Percentiles rank a stretch among this genome's conserved stretches.
These are phyloP conservation scores for Choloepus hoffmanni DNA, from an alignment of 2,113 vertebrate genomes.

Conservation along the genomic window DNA sequence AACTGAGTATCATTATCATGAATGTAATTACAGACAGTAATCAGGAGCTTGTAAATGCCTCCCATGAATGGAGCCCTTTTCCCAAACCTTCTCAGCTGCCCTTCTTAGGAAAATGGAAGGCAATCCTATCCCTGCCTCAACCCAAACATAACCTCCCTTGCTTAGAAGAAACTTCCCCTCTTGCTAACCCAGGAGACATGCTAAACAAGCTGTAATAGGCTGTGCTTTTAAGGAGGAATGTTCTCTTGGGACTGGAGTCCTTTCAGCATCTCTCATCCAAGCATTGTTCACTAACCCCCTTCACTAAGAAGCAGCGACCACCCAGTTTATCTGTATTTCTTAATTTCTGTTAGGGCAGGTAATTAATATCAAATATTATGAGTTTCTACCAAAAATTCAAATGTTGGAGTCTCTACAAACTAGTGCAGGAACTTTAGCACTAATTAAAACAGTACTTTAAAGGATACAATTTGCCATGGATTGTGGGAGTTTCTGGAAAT, in stretches of 20 bases:
- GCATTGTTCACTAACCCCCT: not conserved
- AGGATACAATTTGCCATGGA: not conserved
- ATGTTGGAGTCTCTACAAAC: not conserved
- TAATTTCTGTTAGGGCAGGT: not conserved
- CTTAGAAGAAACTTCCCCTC: conserved; percentile 30
- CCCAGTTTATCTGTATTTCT: not conserved
- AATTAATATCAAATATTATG: conserved; percentile 52
- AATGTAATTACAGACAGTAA: conserved; percentile 71
- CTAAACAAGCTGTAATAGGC: not conserved
- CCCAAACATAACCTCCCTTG: not conserved
- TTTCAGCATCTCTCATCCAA: not conserved
- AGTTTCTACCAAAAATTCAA: conserved; percentile 34
- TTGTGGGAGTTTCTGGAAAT: conserved; percentile 5
- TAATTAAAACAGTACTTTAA: conserved; percentile 52
- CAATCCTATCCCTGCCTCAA: conserved; percentile 34
- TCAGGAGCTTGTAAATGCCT: conserved; percentile 64
- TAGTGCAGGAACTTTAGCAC: conserved; percentile 27
- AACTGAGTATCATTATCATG: conserved; percentile 65
- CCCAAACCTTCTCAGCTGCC: conserved; percentile 51
- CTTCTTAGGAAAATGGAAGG: conserved; percentile 57
- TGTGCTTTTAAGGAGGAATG: not conserved
- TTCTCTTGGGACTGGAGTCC: not conserved
- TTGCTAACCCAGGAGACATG: not conserved
- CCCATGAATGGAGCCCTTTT: conserved; percentile 43
- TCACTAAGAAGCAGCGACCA: not conserved